A percentile compares a stretch with the other conserved stretches of the same genome.
Evolutionary conservation across 2,113 vertebrate species (phyloP).

Genomic region (Chinchilla lanigera): DNA sequence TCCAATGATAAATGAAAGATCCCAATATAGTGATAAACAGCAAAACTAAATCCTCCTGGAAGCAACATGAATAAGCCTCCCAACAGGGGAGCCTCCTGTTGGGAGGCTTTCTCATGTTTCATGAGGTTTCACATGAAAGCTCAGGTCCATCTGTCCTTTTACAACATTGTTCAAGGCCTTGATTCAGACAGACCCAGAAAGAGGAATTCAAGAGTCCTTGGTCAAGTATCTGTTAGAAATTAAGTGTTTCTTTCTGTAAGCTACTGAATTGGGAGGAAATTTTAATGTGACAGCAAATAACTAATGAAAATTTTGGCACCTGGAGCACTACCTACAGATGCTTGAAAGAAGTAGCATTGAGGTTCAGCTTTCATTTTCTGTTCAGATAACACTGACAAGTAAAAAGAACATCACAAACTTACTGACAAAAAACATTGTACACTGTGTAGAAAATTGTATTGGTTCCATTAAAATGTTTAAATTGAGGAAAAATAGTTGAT

Average conservation of each 20-base stretch:
- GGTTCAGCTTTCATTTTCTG: background rate
- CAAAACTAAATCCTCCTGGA: background rate
- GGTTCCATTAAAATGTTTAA: background rate
- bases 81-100: no score
- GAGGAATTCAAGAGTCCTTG: background rate
- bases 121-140: background rate
- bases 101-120: no score
- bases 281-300: background rate
- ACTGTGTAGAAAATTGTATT: background rate
- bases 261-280: background rate
- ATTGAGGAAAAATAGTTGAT: background rate
- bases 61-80: background rate
- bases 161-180: background rate
- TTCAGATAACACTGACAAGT: background rate
- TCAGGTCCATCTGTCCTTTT: background rate
- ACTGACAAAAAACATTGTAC: background rate
- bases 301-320: background rate
- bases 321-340: background rate
- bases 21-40: fast-evolving
- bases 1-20: background rate
- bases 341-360: background rate
- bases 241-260: background rate
- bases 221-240: background rate
- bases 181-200: background rate
- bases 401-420: background rate